Percentiles rank a stretch among this genome's conserved stretches.
These are phyloP conservation scores for Mystacides longicornis DNA, from an alignment of 2,888 invertebrate genomes.

Conservation along the genomic window DNA sequence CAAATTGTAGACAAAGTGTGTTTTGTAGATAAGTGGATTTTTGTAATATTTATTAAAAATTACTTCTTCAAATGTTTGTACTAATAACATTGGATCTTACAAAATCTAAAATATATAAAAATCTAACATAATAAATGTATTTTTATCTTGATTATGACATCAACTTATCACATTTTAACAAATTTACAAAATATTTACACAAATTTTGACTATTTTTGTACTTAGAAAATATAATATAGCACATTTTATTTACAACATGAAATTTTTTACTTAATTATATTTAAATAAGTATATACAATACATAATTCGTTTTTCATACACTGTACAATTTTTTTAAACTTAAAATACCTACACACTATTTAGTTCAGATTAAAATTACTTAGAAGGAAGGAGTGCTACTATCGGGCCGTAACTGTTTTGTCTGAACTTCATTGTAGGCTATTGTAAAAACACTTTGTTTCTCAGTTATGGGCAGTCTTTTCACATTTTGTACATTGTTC, in stretches of 20 bases:
- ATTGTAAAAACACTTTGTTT: conserved; percentile 92
- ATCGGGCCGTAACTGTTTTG: conserved; percentile 71
- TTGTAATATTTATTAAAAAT: no score
- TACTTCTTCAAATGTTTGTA: no score
- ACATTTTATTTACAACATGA: not conserved
- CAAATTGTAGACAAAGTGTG: no score
- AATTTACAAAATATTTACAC: not conserved
- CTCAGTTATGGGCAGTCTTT: conserved; percentile 64
- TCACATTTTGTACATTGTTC: conserved; percentile 43
- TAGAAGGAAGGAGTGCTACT: conserved; percentile 65
- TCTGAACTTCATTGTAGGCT: conserved; percentile 85
- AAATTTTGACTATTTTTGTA: not conserved
- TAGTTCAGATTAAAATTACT: not conserved
- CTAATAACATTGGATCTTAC: no score
- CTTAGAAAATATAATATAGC: not conserved
- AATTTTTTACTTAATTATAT: not conserved
- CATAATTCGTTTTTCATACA: not conserved
- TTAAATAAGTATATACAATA: not conserved
- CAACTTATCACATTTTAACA: not conserved
- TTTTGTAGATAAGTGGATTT: no score
- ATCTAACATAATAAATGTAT: not conserved
- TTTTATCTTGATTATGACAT: not conserved
- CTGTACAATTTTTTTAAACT: not conserved
- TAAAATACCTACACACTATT: not conserved
- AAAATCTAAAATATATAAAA: no score